Conservation (phyloP, 2,888 invertebrate genomes). For the Hartigia nigra region DNA sequence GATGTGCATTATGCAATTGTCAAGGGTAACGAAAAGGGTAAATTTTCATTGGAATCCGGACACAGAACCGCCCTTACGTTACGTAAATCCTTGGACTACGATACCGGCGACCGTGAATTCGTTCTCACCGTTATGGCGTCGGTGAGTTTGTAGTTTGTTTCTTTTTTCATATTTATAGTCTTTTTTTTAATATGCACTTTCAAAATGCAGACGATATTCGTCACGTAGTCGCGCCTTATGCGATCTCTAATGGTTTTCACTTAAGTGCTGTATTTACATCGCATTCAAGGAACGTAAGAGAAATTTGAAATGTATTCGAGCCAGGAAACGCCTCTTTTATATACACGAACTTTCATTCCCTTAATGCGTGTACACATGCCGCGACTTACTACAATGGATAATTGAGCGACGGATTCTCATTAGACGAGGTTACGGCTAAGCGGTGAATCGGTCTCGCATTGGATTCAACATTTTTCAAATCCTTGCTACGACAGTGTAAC, state of each 20-base stretch:
- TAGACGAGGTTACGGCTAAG: not conserved
- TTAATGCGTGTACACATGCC: not conserved
- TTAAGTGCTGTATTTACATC: not conserved
- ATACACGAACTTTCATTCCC: not conserved
- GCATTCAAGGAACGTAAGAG: not conserved
- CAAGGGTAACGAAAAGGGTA: constrained; percentile 77
- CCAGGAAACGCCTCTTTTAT: not conserved
- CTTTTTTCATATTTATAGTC: not conserved
- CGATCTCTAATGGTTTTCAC: constrained; percentile 1
- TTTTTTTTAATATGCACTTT: not conserved
- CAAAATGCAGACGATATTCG: not conserved
- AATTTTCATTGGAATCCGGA: constrained; percentile 83
- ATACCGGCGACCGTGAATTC: constrained; percentile 82
- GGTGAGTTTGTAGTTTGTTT: constrained; percentile 67
- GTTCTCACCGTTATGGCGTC: constrained; percentile 80
- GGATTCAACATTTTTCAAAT: not conserved
- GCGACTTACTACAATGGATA: not conserved
- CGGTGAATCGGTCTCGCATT: not conserved
- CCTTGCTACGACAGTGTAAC: not conserved
- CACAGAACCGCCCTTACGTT: constrained; percentile 82
- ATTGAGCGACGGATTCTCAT: not conserved
- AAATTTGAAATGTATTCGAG: not conserved
- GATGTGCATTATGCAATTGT: constrained; percentile 85
- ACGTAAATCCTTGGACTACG: constrained; percentile 81
- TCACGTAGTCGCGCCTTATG: not conserved